Evolutionary conservation across 2,888 invertebrate genomes (phyloP).

Genomic region (Eueremaeus valkanovi): DNA sequence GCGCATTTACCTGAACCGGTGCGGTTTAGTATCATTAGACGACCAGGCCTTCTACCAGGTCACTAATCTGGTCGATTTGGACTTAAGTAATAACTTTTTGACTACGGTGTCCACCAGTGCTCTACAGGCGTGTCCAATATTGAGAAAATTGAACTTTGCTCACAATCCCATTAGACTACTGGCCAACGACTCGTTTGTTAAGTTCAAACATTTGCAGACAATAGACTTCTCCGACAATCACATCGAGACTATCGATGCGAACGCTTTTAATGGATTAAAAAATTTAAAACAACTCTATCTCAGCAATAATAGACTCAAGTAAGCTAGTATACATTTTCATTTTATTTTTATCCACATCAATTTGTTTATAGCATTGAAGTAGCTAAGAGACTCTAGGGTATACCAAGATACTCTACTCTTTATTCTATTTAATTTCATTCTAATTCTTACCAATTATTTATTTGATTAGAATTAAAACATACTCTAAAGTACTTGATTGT

Average conservation of each 20-base stretch:
- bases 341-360: too few species aligned
- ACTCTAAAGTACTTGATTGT: too few species aligned
- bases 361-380: too few species aligned
- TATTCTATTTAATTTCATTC: too few species aligned
- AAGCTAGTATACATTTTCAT: too few species aligned
- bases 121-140: constrained; percentile 43
- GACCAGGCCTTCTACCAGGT: constrained; percentile 46
- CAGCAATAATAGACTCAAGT: constrained; percentile 46
- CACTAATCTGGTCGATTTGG: constrained; percentile 47
- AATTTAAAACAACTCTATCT: constrained; percentile 46
- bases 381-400: too few species aligned
- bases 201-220: constrained; percentile 44
- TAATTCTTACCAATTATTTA: too few species aligned
- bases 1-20: constrained; percentile 44
- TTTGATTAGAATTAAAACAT: too few species aligned
- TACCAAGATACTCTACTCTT: too few species aligned
- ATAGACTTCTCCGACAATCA: constrained; percentile 46
- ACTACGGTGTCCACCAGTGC: constrained; percentile 45
- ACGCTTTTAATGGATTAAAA: constrained; percentile 46
- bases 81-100: constrained; percentile 46
- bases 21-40: constrained; percentile 44
- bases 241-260: constrained; percentile 45
- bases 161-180: constrained; percentile 46
- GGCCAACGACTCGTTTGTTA: constrained; percentile 45
- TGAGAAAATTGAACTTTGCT: constrained; percentile 46